Conservation (phyloP, 2,888 invertebrate genomes). For the Coecobrya sp. region DNA sequence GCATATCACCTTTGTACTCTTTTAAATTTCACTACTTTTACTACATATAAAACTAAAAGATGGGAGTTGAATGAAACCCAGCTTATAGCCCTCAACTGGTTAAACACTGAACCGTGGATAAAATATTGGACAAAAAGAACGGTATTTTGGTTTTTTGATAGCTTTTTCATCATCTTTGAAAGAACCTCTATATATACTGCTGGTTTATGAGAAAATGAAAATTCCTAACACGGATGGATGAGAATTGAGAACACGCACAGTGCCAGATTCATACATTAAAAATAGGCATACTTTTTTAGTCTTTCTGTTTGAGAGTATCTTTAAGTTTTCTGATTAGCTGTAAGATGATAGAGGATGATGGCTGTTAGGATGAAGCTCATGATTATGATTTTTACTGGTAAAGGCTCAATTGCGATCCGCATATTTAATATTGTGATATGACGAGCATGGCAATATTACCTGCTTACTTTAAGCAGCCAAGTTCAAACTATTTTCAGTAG, state of each 20-base stretch:
- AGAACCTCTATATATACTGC: not conserved
- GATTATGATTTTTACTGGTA: constrained; percentile 15
- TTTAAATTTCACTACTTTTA: not conserved
- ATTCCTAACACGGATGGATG: constrained; percentile 63
- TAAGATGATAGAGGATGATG: not conserved
- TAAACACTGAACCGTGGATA: constrained; percentile 61
- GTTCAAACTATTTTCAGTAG: constrained; percentile 30
- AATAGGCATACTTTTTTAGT: not conserved
- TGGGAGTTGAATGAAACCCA: not conserved
- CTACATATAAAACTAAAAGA: not conserved
- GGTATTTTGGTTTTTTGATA: constrained; percentile 57
- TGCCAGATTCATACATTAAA: constrained; percentile 8
- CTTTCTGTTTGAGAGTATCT: not conserved
- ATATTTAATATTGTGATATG: not conserved
- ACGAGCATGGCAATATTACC: not conserved
- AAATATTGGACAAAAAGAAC: constrained; percentile 65
- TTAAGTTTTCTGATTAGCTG: constrained; percentile 2
- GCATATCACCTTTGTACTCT: not conserved
- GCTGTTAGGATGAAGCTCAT: not conserved
- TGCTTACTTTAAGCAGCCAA: constrained; percentile 6
- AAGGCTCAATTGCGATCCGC: not conserved
- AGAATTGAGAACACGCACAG: constrained; percentile 48
- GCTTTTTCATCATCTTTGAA: constrained; percentile 36
- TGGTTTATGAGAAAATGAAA: constrained; percentile 46
- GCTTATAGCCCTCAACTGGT: constrained; percentile 22